A percentile compares a stretch with the other conserved stretches of the same genome.
phyloP scores from a whole-genome alignment of 2,113 vertebrate genomes.

The Bubo bubo region DNA sequence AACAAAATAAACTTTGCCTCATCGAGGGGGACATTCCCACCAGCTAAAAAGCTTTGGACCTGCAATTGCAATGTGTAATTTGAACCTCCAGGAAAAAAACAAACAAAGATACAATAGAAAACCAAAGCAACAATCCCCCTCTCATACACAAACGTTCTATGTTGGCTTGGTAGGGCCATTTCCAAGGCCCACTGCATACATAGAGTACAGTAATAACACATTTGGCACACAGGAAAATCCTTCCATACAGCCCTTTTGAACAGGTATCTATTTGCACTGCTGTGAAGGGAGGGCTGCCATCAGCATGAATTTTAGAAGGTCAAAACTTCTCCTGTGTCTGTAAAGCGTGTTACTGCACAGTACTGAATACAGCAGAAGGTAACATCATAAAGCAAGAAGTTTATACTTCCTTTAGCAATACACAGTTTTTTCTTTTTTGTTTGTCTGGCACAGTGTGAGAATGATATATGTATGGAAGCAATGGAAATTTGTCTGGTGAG shows the following conservation, averaged over 20 bases:
- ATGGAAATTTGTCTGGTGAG: not conserved
- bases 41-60: not conserved
- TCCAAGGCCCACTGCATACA: not conserved
- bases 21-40: not conserved
- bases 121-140: not conserved
- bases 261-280: not conserved
- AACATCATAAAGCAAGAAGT: not conserved
- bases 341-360: not conserved
- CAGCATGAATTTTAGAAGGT: not conserved
- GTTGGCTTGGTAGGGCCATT: not conserved
- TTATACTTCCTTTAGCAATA: not conserved
- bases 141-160: not conserved
- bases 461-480: not conserved
- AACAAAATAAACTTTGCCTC: not conserved
- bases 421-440: not conserved
- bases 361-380: not conserved
- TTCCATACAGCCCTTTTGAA: not conserved
- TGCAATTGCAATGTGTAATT: not conserved
- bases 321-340: not conserved
- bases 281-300: not conserved
- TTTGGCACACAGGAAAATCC: not conserved
- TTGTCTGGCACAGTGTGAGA: not conserved
- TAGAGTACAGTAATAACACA: not conserved
- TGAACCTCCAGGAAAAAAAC: not conserved
- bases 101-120: fast-evolving